Percentiles rank a stretch among this genome's conserved stretches.
phyloP scores from a whole-genome alignment of 2,888 invertebrate species.

The Parapristionchus giblindavisi region DNA sequence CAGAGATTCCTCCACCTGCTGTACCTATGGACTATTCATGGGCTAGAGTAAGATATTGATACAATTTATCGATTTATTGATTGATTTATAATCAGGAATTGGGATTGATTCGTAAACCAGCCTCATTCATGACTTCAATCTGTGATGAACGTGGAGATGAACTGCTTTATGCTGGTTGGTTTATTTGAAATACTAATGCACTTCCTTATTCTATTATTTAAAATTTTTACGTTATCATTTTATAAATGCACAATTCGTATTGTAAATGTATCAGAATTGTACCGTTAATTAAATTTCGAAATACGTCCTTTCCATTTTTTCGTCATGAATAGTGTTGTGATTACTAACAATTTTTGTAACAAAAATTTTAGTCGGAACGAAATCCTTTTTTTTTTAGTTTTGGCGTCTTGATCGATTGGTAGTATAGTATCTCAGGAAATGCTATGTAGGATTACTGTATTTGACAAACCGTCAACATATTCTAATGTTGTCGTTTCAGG shows the following conservation, averaged over 20 bases:
- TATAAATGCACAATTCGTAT: too few relatives aligned
- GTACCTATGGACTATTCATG: slow-evolving; percentile 99
- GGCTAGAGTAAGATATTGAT: slow-evolving; percentile 78
- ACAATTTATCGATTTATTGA: not conserved
- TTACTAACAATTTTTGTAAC: too few relatives aligned
- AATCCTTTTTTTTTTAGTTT: not conserved
- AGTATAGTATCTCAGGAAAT: slow-evolving; percentile 44
- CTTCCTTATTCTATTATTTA: too few relatives aligned
- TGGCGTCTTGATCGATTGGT: not conserved
- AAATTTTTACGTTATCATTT: too few relatives aligned
- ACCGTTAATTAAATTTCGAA: too few relatives aligned
- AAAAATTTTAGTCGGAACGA: too few relatives aligned
- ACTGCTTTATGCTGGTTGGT: slow-evolving; percentile 70
- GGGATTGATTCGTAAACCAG: slow-evolving; percentile 96
- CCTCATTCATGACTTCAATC: slow-evolving; percentile 98
- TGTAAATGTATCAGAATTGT: too few relatives aligned
- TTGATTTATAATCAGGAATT: slow-evolving; percentile 79
- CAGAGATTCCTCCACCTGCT: slow-evolving; percentile 95
- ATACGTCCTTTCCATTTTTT: too few relatives aligned
- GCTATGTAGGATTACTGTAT: slow-evolving; percentile 76
- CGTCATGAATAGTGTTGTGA: too few relatives aligned
- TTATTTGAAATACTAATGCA: too few relatives aligned
- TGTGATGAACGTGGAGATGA: slow-evolving; percentile 97
- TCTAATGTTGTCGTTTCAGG: slow-evolving; percentile 76
- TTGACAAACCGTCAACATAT: too few relatives aligned